Conservation (phyloP, 2,113 vertebrate genomes). For the Canis aureus region DNA sequence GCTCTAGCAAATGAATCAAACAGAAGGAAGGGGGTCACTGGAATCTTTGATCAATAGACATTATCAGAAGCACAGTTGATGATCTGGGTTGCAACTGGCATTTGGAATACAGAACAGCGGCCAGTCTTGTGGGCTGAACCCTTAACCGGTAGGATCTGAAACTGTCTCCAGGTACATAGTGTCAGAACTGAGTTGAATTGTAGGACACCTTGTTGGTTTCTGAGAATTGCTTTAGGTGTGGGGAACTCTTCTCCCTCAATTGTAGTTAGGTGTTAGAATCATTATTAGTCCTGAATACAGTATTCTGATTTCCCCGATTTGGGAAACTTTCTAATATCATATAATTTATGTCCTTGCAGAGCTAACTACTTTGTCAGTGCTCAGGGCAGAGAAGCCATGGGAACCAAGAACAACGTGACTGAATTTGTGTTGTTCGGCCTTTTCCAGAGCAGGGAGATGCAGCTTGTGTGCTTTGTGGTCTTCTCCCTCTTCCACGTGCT, state of each 20-base stretch:
- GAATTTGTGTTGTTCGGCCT: conserved; percentile 60
- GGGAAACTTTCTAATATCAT: neutral
- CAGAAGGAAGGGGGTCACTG: neutral
- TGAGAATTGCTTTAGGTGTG: neutral
- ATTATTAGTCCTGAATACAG: neutral
- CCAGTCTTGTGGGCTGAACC: neutral
- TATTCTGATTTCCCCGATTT: neutral
- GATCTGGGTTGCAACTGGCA: neutral
- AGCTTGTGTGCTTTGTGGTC: neutral
- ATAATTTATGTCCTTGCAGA: conserved; percentile 47
- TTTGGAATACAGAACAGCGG: neutral
- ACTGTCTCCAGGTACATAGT: neutral
- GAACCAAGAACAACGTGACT: conserved; percentile 46
- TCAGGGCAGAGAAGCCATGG: neutral
- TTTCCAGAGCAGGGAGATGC: conserved; percentile 29
- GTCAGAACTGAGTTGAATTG: neutral
- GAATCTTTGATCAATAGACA: neutral
- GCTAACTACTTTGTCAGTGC: neutral
- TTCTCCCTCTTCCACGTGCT: conserved; percentile 47
- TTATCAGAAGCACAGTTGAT: neutral
- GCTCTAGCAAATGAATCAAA: neutral
- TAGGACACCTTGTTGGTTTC: neutral
- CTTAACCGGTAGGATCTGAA: neutral
- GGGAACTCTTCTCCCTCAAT: neutral
- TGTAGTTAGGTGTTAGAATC: neutral